These are phyloP conservation scores for Onchidella celtica DNA, from an alignment of 2,888 invertebrate genomes.

Conservation along the genomic window DNA sequence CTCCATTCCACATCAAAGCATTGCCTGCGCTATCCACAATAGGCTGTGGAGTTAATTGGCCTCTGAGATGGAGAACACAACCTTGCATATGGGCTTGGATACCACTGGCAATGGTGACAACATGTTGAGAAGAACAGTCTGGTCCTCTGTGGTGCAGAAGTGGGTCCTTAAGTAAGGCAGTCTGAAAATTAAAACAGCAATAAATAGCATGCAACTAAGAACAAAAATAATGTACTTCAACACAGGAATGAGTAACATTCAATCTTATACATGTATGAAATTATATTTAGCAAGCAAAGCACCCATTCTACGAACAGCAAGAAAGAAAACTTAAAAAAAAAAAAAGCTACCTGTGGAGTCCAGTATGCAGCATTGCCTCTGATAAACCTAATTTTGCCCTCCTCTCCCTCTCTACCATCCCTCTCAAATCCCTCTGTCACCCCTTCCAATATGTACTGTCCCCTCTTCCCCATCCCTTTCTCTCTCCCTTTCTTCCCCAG, in stretches of 20 bases:
- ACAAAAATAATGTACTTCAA: too few species aligned
- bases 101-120: not conserved
- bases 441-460: not conserved
- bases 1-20: conserved; percentile 92
- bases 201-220: too few species aligned
- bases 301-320: too few species aligned
- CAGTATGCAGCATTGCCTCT: too few species aligned
- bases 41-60: conserved; percentile 87
- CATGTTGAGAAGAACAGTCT: conserved; percentile 32
- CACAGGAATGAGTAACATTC: too few species aligned
- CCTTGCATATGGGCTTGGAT: conserved; percentile 63
- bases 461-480: not conserved
- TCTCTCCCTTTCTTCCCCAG: not conserved
- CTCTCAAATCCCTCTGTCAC: not conserved
- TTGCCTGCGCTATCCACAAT: conserved; percentile 83
- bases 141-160: conserved; percentile 52
- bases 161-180: conserved; percentile 16
- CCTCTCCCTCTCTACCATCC: not conserved
- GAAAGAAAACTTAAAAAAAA: too few species aligned
- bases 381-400: too few species aligned
- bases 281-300: too few species aligned
- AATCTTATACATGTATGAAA: too few species aligned
- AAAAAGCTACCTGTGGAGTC: too few species aligned
- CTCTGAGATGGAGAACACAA: conserved; percentile 92
- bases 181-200: not conserved